Base-by-base conservation (phyloP, 2,797 vertebrate species). In the Thaleichthys pacificus region DNA sequence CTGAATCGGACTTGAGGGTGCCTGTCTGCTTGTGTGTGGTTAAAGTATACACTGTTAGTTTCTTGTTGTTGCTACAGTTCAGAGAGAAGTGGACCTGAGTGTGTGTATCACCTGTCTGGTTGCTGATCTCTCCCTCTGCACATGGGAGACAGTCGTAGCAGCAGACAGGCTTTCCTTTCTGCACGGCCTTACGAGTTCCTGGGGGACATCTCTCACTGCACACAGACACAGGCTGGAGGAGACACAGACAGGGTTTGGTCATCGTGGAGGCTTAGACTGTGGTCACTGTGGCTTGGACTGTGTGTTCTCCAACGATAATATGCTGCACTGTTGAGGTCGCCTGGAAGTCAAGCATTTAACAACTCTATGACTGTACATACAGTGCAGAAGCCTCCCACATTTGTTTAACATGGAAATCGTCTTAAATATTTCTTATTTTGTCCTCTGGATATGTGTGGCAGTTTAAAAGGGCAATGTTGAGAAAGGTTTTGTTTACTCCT, bases 61-160 rank as follows among this genome's bases (percentile, higher is more conserved):
- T 12, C 32, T 51, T 9, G 28, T 2, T 19, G 2, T 49, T 5
- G 69, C 35, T 15, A n/a, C 17, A 22, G 42, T 47, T 47, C 42
- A 47, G 42, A 47, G 9, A 47, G 42, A 47, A 47, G 12, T 47
- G 42, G 42, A 47, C 42, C 42, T 47, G 42, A 47, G 42, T 14
- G 42, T 47, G 42, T 47, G 42, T 14, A 47, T 47, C 90, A 93
- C 92, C 91, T 93, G 90, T 91, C 5, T 66, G 73, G 78, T 91
- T 93, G 83, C 91, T 93, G 77, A 92, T 86, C 79, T 93, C 89
- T 77, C 92, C 92, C 26, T 90, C 85, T 73, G 91, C 86, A 90
- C 91, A 91, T 35, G 79, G 77, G 70, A 91, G 66, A 80, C 89
- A 92, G 78, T 92, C 89, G 77, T 88, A 91, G 80, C 90, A 91